phyloP scores from a whole-genome alignment of 2,888 invertebrate genomes.

The Hemithea aestivaria region DNA sequence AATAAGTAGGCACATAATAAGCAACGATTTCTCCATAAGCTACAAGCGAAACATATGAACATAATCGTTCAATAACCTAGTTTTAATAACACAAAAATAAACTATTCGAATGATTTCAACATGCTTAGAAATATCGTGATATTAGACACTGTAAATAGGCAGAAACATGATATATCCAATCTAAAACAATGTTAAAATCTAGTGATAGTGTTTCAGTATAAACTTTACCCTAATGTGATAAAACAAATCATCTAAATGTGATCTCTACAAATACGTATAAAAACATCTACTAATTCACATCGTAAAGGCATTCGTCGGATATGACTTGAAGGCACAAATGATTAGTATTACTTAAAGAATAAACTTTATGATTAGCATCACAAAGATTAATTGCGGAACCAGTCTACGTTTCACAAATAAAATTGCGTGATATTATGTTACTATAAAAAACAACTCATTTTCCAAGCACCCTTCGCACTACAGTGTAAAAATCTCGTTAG shows the following conservation, averaged over 20 bases:
- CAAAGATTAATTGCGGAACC: slow-evolving; percentile 45
- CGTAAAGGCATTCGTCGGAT: slow-evolving; percentile 71
- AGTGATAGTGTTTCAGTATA: slow-evolving; percentile 32
- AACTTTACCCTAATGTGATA: slow-evolving; percentile 41
- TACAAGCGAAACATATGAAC: slow-evolving; percentile 18
- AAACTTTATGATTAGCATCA: slow-evolving; percentile 39
- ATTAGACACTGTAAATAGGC: slow-evolving; percentile 28
- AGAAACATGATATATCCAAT: slow-evolving; percentile 27
- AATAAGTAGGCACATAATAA: slow-evolving; percentile 24
- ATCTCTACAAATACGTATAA: slow-evolving; percentile 57
- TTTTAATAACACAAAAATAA: slow-evolving; percentile 67
- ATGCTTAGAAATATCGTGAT: slow-evolving; percentile 54
- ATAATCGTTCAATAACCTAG: slow-evolving; percentile 12
- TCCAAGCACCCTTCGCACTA: slow-evolving; percentile 60
- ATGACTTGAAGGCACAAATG: slow-evolving; percentile 75
- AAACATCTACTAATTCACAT: slow-evolving; percentile 62
- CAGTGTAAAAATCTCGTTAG: slow-evolving; percentile 45
- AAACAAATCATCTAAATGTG: slow-evolving; percentile 49
- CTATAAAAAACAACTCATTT: slow-evolving; percentile 36
- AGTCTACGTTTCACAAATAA: slow-evolving; percentile 26
- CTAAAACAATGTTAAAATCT: slow-evolving; percentile 15
- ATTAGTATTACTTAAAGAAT: slow-evolving; percentile 43
- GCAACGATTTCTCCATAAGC: slow-evolving; percentile 17
- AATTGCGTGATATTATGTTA: slow-evolving; percentile 27
- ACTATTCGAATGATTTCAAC: slow-evolving; percentile 73